Evolutionary conservation across 1,140 invertebrate species (phyloP).

Genomic region (Parasteatoda tepidariorum): DNA sequence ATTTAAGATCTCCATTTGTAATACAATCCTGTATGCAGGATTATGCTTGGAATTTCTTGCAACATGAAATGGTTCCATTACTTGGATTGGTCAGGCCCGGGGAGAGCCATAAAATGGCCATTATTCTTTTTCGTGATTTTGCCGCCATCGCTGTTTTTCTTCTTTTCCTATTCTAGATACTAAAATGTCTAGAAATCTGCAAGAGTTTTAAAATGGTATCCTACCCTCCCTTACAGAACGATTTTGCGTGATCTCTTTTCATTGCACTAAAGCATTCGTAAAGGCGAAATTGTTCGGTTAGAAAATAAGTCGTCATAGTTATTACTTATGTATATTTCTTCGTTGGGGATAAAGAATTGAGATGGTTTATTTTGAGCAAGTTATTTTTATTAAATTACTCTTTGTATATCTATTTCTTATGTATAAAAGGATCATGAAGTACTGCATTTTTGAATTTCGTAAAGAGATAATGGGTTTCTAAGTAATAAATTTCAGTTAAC

Average conservation of each 20-base stretch:
- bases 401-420: background rate
- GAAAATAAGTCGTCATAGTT: too few species aligned
- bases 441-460: background rate
- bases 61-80: constrained; percentile 48
- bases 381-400: background rate
- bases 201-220: background rate
- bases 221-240: background rate
- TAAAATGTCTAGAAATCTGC: background rate
- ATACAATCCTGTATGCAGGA: constrained; percentile 40
- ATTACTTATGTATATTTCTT: too few species aligned
- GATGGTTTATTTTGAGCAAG: background rate
- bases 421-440: background rate
- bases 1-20: constrained; percentile 45
- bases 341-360: background rate
- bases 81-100: constrained; percentile 30
- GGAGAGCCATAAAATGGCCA: constrained; percentile 45
- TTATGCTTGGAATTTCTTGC: constrained; percentile 23
- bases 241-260: constrained; percentile 23
- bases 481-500: background rate
- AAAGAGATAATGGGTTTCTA: background rate
- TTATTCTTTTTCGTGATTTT: constrained; percentile 56
- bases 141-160: constrained; percentile 12
- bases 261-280: background rate
- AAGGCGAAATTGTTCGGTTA: too few species aligned
- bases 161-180: background rate